phyloP scores from a whole-genome alignment of 2,888 invertebrate species.

The Leptinotarsa peninsularis region DNA sequence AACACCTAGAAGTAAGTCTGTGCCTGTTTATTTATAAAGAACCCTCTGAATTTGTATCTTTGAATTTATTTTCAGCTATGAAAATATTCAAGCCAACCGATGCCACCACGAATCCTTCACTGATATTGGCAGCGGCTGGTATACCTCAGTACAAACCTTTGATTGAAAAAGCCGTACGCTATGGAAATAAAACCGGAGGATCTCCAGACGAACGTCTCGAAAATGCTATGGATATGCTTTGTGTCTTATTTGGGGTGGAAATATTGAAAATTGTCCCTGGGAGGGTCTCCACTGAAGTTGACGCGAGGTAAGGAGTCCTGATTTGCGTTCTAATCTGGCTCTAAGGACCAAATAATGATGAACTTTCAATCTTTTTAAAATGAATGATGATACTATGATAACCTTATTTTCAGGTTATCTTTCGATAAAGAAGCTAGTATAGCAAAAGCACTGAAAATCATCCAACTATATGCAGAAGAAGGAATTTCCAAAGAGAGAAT shows the following conservation, averaged over 20 bases:
- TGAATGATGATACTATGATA: too few relatives aligned
- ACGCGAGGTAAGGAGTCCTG: constrained; percentile 79
- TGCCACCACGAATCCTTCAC: constrained; percentile 98
- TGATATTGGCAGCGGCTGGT: constrained; percentile 93
- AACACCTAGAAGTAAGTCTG: too few relatives aligned
- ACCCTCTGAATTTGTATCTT: neutral
- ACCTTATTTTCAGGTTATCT: constrained; percentile 75
- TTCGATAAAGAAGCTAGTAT: constrained; percentile 95
- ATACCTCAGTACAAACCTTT: constrained; percentile 94
- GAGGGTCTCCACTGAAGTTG: constrained; percentile 95
- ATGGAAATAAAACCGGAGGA: constrained; percentile 81
- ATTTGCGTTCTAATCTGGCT: neutral
- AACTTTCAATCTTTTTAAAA: too few relatives aligned
- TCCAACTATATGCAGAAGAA: constrained; percentile 88
- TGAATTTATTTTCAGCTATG: constrained; percentile 75
- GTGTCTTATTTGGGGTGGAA: constrained; percentile 95
- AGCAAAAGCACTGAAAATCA: constrained; percentile 87
- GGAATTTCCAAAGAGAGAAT: constrained; percentile 93
- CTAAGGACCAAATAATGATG: constrained; percentile 1
- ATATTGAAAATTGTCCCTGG: constrained; percentile 98
- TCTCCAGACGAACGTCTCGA: constrained; percentile 79
- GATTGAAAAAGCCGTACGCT: constrained; percentile 89
- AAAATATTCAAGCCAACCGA: constrained; percentile 97
- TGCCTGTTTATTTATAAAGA: too few relatives aligned
- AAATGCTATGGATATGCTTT: constrained; percentile 92